Conservation (phyloP, 1,140 invertebrate species). For the Meloidogyne floridensis region DNA sequence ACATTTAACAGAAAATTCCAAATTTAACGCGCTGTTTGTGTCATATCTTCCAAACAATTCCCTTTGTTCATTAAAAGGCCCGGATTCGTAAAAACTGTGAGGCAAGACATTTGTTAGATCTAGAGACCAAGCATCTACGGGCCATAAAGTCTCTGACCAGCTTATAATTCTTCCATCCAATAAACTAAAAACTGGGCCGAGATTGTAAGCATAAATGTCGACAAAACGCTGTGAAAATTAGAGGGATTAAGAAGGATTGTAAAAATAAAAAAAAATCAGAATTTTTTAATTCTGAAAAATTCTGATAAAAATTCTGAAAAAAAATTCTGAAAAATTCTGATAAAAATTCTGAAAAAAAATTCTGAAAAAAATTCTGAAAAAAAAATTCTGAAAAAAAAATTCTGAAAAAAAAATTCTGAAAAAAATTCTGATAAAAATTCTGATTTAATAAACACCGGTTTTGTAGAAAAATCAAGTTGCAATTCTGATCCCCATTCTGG, state of each 20-base stretch:
- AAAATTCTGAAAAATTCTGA: background rate
- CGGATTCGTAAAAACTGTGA: constrained; percentile 4
- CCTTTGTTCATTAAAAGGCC: constrained; percentile 3
- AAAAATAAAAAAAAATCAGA: no score
- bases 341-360: no score
- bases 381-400: no score
- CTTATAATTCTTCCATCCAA: constrained; percentile 23
- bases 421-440: background rate
- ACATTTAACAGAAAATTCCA: constrained; percentile 40
- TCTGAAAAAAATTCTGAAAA: no score
- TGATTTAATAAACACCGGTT: background rate
- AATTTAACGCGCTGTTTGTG: constrained; percentile 28
- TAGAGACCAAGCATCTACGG: constrained; percentile 40
- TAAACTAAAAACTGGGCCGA: constrained; percentile 32
- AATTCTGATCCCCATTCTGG: constrained; percentile 21
- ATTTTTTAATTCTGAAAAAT: no score
- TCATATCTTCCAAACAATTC: constrained; percentile 28
- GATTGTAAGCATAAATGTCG: constrained; percentile 41
- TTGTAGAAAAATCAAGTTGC: constrained; percentile 29
- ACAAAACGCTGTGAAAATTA: constrained; percentile 24
- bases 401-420: no score
- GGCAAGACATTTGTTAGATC: constrained; percentile 30
- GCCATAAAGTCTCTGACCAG: constrained; percentile 35
- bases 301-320: background rate
- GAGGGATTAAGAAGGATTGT: no score